phyloP scores from a whole-genome alignment of 2,113 vertebrate genomes.

The Pteruthius melanotis region DNA sequence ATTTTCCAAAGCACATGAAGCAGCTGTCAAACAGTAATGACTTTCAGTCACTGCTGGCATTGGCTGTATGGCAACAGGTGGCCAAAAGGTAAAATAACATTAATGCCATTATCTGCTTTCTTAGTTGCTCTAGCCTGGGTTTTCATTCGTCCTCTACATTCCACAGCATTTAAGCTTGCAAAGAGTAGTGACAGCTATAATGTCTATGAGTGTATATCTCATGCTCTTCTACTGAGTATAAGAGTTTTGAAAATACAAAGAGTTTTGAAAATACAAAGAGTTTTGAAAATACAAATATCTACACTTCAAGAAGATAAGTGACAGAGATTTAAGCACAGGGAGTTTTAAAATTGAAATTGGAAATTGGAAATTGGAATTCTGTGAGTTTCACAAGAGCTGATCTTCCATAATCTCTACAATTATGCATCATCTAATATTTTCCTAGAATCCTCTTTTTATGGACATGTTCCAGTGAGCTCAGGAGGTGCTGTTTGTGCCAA shows the following conservation, averaged over 20 bases:
- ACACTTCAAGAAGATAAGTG: neutral
- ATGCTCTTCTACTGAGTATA: neutral
- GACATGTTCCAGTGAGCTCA: neutral
- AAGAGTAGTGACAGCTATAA: neutral
- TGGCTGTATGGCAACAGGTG: slow-evolving; percentile 7
- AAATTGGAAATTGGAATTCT: neutral
- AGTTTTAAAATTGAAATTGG: neutral
- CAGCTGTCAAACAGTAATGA: slow-evolving; percentile 52
- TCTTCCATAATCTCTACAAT: neutral
- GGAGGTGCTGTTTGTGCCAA: neutral
- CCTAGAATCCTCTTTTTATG: neutral
- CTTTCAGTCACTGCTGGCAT: slow-evolving; percentile 1
- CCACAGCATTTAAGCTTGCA: neutral
- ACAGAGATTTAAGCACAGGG: neutral
- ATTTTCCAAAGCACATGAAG: slow-evolving; percentile 32
- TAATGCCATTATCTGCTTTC: neutral
- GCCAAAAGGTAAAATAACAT: slow-evolving; percentile 23
- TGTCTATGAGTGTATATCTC: neutral
- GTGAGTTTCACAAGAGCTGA: neutral
- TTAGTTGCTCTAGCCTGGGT: neutral
- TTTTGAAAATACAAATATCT: neutral
- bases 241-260: neutral
- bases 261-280: neutral
- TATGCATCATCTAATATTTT: neutral
- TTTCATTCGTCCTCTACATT: neutral